phyloP scores from a whole-genome alignment of 2,113 vertebrate species.

The Polypterus senegalus region DNA sequence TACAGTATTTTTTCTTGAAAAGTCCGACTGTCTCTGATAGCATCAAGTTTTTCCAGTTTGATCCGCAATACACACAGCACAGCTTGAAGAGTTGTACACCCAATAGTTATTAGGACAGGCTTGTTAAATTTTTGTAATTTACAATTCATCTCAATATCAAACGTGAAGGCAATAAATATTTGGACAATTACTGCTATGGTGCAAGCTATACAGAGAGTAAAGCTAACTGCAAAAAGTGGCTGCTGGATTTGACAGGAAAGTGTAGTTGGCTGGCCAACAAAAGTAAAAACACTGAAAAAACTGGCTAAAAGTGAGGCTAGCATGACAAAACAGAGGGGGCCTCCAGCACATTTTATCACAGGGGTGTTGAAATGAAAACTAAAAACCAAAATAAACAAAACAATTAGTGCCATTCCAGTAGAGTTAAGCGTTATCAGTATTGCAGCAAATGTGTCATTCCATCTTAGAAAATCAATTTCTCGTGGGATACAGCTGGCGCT shows the following conservation, averaged over 20 bases:
- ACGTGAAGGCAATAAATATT: slow-evolving; percentile 3
- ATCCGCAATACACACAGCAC: background rate
- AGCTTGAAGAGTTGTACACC: background rate
- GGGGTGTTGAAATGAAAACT: background rate
- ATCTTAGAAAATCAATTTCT: background rate
- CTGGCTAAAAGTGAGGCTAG: background rate
- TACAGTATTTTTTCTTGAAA: background rate
- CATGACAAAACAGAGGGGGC: background rate
- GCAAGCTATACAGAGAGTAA: background rate
- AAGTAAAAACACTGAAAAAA: background rate
- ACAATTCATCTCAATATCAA: background rate
- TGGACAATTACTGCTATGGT: background rate
- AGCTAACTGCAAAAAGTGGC: slow-evolving; percentile 1
- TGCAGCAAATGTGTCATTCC: background rate
- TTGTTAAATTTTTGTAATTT: slow-evolving; percentile 1
- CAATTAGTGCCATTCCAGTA: background rate
- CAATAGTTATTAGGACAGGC: background rate
- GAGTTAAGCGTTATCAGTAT: background rate
- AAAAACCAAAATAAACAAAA: background rate
- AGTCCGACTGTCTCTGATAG: background rate
- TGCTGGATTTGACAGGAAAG: background rate
- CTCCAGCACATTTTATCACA: background rate
- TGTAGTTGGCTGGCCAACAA: background rate
- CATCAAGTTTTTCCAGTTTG: background rate
- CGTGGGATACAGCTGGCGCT: background rate